Evolutionary conservation across 1,140 invertebrate genomes (phyloP).

Genomic region (Eumaeus atala): DNA sequence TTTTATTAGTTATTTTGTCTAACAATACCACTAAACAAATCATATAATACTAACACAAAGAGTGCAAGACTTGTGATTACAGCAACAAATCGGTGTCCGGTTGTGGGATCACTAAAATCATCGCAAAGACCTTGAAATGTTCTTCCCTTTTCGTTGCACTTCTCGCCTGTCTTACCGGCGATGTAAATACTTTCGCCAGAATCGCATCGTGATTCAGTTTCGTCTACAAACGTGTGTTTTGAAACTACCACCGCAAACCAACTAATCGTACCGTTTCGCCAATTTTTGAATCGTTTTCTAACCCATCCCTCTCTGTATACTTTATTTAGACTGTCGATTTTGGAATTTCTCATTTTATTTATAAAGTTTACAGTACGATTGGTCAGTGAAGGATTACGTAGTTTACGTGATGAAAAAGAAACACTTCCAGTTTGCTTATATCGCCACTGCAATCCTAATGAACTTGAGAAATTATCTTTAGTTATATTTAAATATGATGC

Average conservation of each 20-base stretch:
- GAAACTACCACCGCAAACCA: conserved; percentile 47
- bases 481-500: conserved; percentile 25
- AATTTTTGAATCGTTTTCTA: conserved; percentile 26
- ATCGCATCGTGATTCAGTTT: conserved; percentile 44
- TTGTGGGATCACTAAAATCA: conserved; percentile 49
- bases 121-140: conserved; percentile 46
- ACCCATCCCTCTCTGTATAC: conserved; percentile 39
- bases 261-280: conserved; percentile 41
- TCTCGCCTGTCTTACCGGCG: conserved; percentile 40
- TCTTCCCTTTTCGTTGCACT: conserved; percentile 45
- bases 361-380: too few relatives aligned
- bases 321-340: conserved; percentile 26
- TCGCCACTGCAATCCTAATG: conserved; percentile 31
- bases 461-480: conserved; percentile 23
- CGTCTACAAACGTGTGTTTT: conserved; percentile 44
- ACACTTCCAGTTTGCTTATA: not conserved
- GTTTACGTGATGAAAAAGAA: too few relatives aligned
- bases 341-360: too few relatives aligned
- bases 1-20: conserved; percentile 45
- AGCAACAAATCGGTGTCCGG: conserved; percentile 50
- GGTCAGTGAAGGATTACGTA: too few relatives aligned
- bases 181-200: conserved; percentile 42
- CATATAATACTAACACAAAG: conserved; percentile 56
- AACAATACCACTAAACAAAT: conserved; percentile 58
- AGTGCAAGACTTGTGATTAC: conserved; percentile 48